Conservation (phyloP, 1,140 invertebrate species). For the Lordiphosa stackelbergi region DNA sequence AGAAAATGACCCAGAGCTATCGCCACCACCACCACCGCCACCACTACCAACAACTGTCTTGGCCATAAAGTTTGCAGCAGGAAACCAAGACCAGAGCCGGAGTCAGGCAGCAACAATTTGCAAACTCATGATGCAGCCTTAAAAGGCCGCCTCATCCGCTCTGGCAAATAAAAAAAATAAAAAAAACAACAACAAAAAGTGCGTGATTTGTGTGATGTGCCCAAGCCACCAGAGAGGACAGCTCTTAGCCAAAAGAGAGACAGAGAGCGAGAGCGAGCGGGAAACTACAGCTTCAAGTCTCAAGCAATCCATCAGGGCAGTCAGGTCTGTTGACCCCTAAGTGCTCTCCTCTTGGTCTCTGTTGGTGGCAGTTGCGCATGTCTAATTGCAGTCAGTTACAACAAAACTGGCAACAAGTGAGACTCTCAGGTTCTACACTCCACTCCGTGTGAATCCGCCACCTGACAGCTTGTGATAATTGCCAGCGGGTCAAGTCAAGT, state of each 20-base stretch:
- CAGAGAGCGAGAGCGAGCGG: conserved; percentile 7
- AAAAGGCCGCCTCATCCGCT: conserved; percentile 69
- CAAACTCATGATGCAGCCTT: conserved; percentile 74
- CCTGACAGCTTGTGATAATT: conserved; percentile 62
- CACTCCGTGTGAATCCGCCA: conserved; percentile 63
- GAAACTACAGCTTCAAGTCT: conserved; percentile 28
- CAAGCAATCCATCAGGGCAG: conserved; percentile 67
- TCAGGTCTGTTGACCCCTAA: conserved; percentile 66
- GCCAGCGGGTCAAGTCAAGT: conserved; percentile 57
- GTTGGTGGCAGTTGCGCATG: conserved; percentile 55
- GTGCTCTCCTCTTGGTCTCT: conserved; percentile 32
- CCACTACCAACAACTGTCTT: conserved; percentile 19
- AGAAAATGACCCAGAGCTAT: conserved; percentile 72
- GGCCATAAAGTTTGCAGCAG: conserved; percentile 69
- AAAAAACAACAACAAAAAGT: conserved; percentile 41
- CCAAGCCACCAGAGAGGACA: conserved; percentile 51
- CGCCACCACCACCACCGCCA: conserved; percentile 35
- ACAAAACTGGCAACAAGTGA: conserved; percentile 47
- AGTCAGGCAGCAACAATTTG: conserved; percentile 61
- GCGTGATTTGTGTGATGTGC: conserved; percentile 72
- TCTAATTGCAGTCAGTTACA: conserved; percentile 63
- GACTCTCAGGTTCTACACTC: conserved; percentile 46
- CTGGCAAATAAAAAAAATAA: conserved; percentile 54
- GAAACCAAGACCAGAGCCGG: conserved; percentile 49
- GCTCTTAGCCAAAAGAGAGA: conserved; percentile 5